Conservation (phyloP, 2,797 vertebrate genomes). For the Peromyscus eremicus region DNA sequence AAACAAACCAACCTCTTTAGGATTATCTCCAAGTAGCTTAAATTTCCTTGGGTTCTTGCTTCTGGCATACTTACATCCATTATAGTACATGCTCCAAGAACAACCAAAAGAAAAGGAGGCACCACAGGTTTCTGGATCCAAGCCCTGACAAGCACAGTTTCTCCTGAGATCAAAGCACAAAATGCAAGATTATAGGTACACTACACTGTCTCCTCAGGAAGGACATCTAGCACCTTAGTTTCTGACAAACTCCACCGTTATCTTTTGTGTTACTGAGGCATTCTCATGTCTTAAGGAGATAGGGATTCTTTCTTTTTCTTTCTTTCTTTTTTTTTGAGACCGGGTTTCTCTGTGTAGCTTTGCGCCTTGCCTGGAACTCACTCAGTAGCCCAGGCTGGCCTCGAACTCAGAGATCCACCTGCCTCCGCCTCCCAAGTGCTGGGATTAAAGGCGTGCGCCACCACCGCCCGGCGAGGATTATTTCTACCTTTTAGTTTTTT, state of each 20-base stretch:
- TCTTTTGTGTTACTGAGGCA: neutral
- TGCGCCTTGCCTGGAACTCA: no score
- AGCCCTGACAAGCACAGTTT: conserved; percentile 98
- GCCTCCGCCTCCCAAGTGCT: no score
- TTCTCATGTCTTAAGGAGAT: neutral
- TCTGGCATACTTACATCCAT: conserved; percentile 99
- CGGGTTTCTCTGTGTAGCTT: no score
- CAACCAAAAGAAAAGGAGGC: conserved; percentile 99
- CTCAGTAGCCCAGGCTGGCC: no score
- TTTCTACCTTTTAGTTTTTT: neutral
- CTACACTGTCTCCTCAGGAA: neutral
- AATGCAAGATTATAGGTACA: conserved; percentile 41
- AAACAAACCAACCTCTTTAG: conserved; percentile 94
- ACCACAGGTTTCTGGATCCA: conserved; percentile 95
- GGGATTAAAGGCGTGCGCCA: no score
- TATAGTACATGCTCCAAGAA: conserved; percentile 99
- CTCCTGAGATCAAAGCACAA: conserved; percentile 89
- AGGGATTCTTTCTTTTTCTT: neutral
- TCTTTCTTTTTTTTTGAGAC: no score
- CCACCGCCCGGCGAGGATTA: no score
- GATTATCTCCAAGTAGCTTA: conserved; percentile 96
- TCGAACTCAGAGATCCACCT: no score
- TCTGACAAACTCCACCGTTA: neutral
- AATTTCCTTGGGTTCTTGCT: conserved; percentile 99
- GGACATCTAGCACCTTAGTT: neutral